Evolutionary conservation across 2,113 vertebrate genomes (phyloP).

Genomic region (Patagioenas fasciata): DNA sequence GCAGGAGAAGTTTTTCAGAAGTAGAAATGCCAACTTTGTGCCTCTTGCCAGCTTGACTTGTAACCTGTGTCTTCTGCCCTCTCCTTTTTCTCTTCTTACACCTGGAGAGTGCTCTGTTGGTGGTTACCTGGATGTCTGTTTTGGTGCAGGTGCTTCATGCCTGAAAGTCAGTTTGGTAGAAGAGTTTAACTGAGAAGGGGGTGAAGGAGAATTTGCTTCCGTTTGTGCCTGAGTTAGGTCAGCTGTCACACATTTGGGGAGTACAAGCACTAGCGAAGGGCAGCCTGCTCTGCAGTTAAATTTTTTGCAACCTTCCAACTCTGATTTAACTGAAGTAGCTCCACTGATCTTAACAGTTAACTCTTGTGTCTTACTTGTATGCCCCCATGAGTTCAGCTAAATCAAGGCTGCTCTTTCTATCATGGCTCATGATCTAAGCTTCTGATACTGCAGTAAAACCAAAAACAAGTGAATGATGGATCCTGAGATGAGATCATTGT

Average conservation of each 20-base stretch:
- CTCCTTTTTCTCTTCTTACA: background rate
- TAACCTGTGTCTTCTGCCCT: background rate
- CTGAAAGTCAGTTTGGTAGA: background rate
- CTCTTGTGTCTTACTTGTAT: background rate
- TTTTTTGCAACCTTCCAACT: background rate
- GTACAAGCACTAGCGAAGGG: background rate
- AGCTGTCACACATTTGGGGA: background rate
- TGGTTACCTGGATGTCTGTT: background rate
- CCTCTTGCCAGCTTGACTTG: background rate
- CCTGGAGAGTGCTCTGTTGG: background rate
- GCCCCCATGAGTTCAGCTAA: background rate
- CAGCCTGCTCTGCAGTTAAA: background rate
- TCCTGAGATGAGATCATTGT: slow-evolving; percentile 39
- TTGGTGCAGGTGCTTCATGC: background rate
- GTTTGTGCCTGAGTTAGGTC: background rate
- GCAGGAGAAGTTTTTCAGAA: background rate
- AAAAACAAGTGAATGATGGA: slow-evolving; percentile 1
- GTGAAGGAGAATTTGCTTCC: background rate
- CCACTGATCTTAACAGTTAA: background rate
- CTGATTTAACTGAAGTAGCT: background rate
- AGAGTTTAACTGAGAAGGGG: background rate
- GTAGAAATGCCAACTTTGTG: background rate
- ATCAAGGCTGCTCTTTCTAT: background rate
- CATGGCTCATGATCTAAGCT: background rate
- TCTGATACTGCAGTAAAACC: background rate